Evolutionary conservation across 2,888 invertebrate species (phyloP).

Genomic region (Lysandra coridon): DNA sequence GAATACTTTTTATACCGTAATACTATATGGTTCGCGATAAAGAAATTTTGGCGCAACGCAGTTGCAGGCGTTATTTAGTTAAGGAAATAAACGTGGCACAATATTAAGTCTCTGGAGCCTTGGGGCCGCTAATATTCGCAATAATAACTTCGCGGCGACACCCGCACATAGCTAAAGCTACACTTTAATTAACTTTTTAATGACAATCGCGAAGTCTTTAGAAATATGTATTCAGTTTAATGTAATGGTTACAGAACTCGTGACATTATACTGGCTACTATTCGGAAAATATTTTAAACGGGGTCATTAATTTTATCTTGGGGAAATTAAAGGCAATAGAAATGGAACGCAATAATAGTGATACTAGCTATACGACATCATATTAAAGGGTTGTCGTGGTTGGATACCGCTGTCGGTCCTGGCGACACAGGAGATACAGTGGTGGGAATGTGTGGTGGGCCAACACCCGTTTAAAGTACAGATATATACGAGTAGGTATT

Average conservation of each 20-base stretch:
- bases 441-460: no score
- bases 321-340: no score
- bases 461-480: no score
- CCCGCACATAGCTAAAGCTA: neutral
- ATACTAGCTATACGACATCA: no score
- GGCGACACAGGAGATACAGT: no score
- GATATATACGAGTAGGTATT: no score
- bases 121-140: neutral
- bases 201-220: neutral
- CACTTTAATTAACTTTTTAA: conserved; percentile 29
- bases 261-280: neutral
- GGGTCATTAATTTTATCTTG: neutral
- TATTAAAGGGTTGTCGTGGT: no score
- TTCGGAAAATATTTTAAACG: neutral
- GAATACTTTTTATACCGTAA: no score
- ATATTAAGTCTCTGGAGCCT: neutral
- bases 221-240: conserved; percentile 17
- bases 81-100: neutral
- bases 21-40: no score
- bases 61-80: neutral
- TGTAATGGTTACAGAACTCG: neutral
- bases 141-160: conserved; percentile 10
- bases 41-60: no score
- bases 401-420: no score
- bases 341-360: no score